Percentiles rank a stretch among this genome's conserved stretches.
phyloP scores from a whole-genome alignment of 2,113 vertebrate genomes.

The Brachypodius melanocephalos region DNA sequence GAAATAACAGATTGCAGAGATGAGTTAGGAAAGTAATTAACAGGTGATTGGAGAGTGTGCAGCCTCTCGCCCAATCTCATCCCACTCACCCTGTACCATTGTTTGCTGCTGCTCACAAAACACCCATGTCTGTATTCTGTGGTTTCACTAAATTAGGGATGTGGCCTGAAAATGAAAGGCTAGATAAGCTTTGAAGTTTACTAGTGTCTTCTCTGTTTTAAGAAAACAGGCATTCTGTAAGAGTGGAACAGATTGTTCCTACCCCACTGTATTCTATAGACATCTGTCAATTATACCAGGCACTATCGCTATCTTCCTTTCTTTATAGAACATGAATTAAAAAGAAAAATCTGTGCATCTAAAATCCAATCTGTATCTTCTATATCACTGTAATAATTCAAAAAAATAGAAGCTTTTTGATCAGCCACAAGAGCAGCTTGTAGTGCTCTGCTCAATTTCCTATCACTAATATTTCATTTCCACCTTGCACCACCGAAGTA shows the following conservation, averaged over 20 bases:
- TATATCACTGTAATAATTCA: neutral
- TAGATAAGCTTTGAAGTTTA: neutral
- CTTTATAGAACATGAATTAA: neutral
- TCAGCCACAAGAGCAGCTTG: neutral
- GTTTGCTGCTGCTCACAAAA: neutral
- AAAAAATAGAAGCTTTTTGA: neutral
- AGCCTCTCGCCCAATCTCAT: neutral
- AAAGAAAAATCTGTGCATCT: neutral
- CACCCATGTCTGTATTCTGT: accelerated
- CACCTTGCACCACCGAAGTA: neutral
- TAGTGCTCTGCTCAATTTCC: neutral
- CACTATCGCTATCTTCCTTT: neutral
- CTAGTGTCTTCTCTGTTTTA: neutral
- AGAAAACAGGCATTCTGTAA: neutral
- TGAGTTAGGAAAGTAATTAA: neutral
- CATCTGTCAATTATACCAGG: neutral
- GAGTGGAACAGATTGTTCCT: neutral
- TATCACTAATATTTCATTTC: neutral
- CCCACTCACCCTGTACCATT: neutral
- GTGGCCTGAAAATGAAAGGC: neutral
- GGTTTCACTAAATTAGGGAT: neutral
- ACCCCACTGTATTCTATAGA: neutral
- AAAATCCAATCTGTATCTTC: neutral
- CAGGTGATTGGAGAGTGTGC: neutral
- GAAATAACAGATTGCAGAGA: neutral